Conservation (phyloP, 2,113 vertebrate species). For the Galemys pyrenaicus region DNA sequence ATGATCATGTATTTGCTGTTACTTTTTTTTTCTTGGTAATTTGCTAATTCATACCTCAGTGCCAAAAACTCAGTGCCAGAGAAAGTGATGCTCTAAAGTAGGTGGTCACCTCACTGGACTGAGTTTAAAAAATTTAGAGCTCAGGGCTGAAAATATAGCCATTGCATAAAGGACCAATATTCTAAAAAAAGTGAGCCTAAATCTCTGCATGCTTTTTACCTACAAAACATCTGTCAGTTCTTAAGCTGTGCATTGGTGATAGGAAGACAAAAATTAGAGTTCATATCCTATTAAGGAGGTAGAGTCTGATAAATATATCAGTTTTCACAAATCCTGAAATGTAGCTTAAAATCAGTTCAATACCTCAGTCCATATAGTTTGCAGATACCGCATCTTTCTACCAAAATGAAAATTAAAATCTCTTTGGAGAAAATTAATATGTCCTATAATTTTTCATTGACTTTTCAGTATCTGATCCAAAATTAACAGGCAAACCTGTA, state of each 20-base stretch:
- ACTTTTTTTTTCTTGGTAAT: neutral
- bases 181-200: neutral
- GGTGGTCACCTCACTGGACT: neutral
- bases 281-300: neutral
- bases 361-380: neutral
- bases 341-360: neutral
- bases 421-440: slow-evolving; percentile 28
- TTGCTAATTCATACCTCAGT: neutral
- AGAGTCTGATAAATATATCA: neutral
- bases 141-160: neutral
- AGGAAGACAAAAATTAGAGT: neutral
- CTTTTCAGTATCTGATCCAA: neutral
- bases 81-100: neutral
- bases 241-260: neutral
- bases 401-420: slow-evolving; percentile 36
- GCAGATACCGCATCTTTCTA: neutral
- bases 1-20: neutral
- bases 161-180: neutral
- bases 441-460: slow-evolving; percentile 13
- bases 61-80: neutral
- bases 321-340: neutral
- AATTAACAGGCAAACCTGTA: neutral
- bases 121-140: neutral
- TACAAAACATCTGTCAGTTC: neutral
- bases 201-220: neutral